phyloP scores from a whole-genome alignment of 2,797 vertebrate genomes.

The Simalia tracyae region DNA sequence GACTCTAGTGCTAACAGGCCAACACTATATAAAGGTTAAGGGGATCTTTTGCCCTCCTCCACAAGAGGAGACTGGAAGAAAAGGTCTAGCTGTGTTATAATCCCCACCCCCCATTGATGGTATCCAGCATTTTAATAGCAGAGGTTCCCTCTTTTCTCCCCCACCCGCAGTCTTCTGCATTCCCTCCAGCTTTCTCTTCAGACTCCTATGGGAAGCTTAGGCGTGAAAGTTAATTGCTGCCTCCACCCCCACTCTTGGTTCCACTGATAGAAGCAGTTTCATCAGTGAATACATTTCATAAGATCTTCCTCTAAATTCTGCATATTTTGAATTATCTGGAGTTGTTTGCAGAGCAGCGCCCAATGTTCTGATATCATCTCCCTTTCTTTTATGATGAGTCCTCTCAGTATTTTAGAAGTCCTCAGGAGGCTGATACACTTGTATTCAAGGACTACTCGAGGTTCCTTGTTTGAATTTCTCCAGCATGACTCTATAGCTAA shows the following conservation, averaged over 20 bases:
- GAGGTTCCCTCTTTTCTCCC: background rate
- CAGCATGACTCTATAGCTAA: background rate
- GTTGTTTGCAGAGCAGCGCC: background rate
- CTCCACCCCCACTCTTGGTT: background rate
- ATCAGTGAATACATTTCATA: background rate
- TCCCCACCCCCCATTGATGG: background rate
- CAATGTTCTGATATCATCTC: background rate
- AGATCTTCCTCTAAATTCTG: background rate
- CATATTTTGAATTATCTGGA: background rate
- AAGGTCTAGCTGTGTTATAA: background rate
- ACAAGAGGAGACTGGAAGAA: background rate
- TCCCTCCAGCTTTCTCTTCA: background rate
- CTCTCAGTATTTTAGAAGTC: background rate
- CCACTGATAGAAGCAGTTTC: background rate
- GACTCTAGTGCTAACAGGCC: background rate
- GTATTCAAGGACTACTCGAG: background rate
- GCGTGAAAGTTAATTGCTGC: background rate
- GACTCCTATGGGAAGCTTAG: background rate
- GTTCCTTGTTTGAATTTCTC: background rate
- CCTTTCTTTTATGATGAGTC: background rate
- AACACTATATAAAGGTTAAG: background rate
- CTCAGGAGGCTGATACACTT: background rate
- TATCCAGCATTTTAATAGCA: background rate
- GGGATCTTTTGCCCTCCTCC: background rate
- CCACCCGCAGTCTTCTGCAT: background rate